phyloP scores from a whole-genome alignment of 2,888 invertebrate genomes.

The Dione vanillae region DNA sequence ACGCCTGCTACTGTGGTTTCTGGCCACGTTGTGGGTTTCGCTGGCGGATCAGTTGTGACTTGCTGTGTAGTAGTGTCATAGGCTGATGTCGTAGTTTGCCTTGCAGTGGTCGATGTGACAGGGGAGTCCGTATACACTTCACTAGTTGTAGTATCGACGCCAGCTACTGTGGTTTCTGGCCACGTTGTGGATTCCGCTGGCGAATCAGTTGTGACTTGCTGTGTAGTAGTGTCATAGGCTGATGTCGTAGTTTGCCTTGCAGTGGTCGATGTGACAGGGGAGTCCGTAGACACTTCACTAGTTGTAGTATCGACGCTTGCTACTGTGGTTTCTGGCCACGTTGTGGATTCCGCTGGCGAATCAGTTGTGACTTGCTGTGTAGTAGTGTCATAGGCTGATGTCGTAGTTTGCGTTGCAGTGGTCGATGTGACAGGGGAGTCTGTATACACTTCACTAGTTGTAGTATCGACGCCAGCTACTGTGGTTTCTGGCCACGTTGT shows the following conservation, averaged over 20 bases:
- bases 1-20: background rate
- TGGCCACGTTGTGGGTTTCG: background rate
- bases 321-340: background rate
- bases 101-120: background rate
- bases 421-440: background rate
- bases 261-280: conserved; percentile 4
- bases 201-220: background rate
- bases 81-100: background rate
- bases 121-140: background rate
- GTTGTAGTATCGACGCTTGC: background rate
- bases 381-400: background rate
- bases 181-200: background rate
- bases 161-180: background rate
- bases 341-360: background rate
- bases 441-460: background rate
- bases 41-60: background rate
- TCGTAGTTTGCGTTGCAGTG: background rate
- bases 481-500: no score
- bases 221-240: conserved; percentile 6
- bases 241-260: background rate
- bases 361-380: background rate
- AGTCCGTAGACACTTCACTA: background rate
- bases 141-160: no score
- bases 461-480: no score
- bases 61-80: background rate